A percentile compares a stretch with the other conserved stretches of the same genome.
Conservation (phyloP, 2,113 vertebrate species). For the Centropus unirufus region DNA sequence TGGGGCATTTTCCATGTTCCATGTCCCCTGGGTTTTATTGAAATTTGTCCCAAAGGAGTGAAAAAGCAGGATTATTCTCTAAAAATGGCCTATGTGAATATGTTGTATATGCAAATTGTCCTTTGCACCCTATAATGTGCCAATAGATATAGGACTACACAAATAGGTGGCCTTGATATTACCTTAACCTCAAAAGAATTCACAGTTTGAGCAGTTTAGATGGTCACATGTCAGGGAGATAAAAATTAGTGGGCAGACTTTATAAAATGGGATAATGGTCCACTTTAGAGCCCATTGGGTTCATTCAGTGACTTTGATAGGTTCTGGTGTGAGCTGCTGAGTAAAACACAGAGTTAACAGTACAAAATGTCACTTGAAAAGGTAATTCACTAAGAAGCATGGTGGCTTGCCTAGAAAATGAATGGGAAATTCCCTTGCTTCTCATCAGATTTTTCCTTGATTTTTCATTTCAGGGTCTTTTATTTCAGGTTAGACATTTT, state of each 20-base stretch:
- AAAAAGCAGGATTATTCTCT: not conserved
- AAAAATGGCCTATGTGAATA: not conserved
- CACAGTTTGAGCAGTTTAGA: not conserved
- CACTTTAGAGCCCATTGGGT: not conserved
- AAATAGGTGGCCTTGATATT: not conserved
- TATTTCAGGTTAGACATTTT: not conserved
- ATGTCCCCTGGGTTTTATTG: not conserved
- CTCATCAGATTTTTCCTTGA: not conserved
- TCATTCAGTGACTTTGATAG: not conserved
- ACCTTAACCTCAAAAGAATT: not conserved
- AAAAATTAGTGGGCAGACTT: not conserved
- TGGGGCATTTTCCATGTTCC: not conserved
- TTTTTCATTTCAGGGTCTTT: not conserved
- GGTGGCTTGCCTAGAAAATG: not conserved
- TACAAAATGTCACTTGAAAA: constrained; percentile 3
- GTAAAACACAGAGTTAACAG: not conserved
- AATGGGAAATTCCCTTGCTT: not conserved
- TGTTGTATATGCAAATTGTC: not conserved
- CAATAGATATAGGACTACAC: not conserved
- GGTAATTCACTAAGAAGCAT: not conserved
- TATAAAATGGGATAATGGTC: not conserved
- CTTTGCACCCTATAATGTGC: not conserved
- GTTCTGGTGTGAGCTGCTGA: not conserved
- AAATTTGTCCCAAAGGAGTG: not conserved
- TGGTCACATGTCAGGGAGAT: not conserved